Evolutionary conservation across 2,888 invertebrate species (phyloP).

Genomic region (Tupiocoris notatus): DNA sequence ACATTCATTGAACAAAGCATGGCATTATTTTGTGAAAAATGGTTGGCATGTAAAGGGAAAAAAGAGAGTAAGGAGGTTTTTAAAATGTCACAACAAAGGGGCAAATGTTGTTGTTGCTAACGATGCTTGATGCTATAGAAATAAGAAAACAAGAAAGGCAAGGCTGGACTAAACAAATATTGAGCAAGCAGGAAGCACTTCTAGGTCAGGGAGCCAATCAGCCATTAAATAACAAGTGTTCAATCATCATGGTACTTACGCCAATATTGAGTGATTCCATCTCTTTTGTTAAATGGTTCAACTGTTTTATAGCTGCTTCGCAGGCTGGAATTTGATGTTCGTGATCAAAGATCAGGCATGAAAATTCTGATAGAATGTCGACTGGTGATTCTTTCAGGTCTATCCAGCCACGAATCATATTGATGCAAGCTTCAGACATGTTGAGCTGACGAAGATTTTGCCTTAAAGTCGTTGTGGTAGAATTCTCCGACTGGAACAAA

Average conservation of each 20-base stretch:
- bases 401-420: slow-evolving; percentile 62
- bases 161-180: too few species aligned
- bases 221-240: too few species aligned
- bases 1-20: too few species aligned
- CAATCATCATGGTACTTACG: slow-evolving; percentile 59
- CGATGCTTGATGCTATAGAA: too few species aligned
- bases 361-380: slow-evolving; percentile 64
- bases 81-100: too few species aligned
- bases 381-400: slow-evolving; percentile 65
- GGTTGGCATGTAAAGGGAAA: too few species aligned
- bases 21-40: too few species aligned
- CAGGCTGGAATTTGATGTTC: slow-evolving; percentile 62
- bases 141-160: too few species aligned
- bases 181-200: too few species aligned
- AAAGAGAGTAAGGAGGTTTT: too few species aligned
- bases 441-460: slow-evolving; percentile 65
- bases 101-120: too few species aligned
- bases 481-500: slow-evolving; percentile 59
- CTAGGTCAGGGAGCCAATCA: too few species aligned
- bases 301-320: slow-evolving; percentile 69
- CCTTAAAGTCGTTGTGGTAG: slow-evolving; percentile 69
- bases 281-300: slow-evolving; percentile 70
- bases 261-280: slow-evolving; percentile 73
- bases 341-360: slow-evolving; percentile 53
- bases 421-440: slow-evolving; percentile 64